Base-by-base conservation (phyloP, 2,888 invertebrate genomes). In the Glyphotaelius pellucidus region DNA sequence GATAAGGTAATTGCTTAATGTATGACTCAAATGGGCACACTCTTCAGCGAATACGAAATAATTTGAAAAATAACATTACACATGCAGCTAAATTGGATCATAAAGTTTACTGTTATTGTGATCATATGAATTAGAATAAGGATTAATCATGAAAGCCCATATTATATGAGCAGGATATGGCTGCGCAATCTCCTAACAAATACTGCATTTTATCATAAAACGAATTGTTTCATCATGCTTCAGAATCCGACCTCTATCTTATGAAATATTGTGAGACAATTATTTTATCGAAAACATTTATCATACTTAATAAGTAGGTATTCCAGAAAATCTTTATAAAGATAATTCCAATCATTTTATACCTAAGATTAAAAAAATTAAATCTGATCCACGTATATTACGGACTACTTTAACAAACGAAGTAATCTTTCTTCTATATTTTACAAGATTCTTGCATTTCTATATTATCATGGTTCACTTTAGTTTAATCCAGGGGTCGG, bases 1-100 rank as follows among this genome's bases (percentile, higher is more conserved):
- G 80, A 80, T 80, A 80, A 89, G 80, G 38, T 89, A 89, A 88
- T 79, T 32, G 88, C 31, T 88, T 67, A 88, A 88, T 88, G 32
- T 86, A 14, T 86, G 86, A 86, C n/a, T 86, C 86, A 86, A 86
- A 38, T 32, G 35, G 35, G 25, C 67, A 67, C 67, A 67, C 67
- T 25, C 67, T 67, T 67, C 67, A 67, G n/a, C 67, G 67, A 67
- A 67, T 25, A 67, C 67, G n/a, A 67, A 67, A 67, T 67, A 67
- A 67, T 67, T 67, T 67, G 67, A 67, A 67, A 67, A 67, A 67
- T 67, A 67, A n/a, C 67, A n/a, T 25, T 67, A 67, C 67, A n/a
- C 9, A 67, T n/a, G 67, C 67, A 67, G 67, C 25, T 67, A 67
- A 67, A 67, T n/a, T 67, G n/a, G 67, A n/a, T 67, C 67, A 67